Evolutionary conservation across 2,113 vertebrate species (phyloP).

Genomic region (Corythoichthys haematopterus): DNA sequence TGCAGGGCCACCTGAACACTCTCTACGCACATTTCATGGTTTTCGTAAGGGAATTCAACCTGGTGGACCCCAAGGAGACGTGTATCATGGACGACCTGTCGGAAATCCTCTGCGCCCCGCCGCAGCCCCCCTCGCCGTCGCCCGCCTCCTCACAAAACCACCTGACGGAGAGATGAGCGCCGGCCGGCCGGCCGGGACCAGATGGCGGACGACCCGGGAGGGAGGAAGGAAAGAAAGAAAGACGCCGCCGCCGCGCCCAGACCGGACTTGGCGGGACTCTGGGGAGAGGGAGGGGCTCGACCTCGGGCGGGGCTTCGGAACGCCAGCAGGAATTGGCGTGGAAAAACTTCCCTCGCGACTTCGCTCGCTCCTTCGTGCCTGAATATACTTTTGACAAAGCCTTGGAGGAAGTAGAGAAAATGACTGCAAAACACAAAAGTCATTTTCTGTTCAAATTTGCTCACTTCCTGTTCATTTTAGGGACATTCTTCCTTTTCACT

Average conservation of each 20-base stretch:
- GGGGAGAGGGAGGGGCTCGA: constrained; percentile 36
- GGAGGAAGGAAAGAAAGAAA: constrained; percentile 46
- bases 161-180: constrained; percentile 94
- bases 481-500: no score
- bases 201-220: constrained; percentile 32
- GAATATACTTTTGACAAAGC: no score
- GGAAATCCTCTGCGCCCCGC: constrained; percentile 84
- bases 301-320: constrained; percentile 59
- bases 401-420: no score
- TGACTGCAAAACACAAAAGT: no score
- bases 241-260: constrained; percentile 51
- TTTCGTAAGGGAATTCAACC: constrained; percentile 96
- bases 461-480: no score
- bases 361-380: constrained; percentile 33
- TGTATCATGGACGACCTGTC: constrained; percentile 98
- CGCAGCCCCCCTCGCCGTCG: constrained; percentile 36
- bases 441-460: no score
- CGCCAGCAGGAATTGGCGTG: constrained; percentile 72
- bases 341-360: constrained; percentile 67
- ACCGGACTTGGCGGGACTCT: constrained; percentile 61
- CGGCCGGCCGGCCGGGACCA: constrained; percentile 11
- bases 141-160: constrained; percentile 84
- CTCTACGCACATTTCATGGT: constrained; percentile 96
- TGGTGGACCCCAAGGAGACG: constrained; percentile 97
- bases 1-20: constrained; percentile 97